Base-by-base conservation (phyloP, 2,888 invertebrate genomes). In the Eucera pruinosa region DNA sequence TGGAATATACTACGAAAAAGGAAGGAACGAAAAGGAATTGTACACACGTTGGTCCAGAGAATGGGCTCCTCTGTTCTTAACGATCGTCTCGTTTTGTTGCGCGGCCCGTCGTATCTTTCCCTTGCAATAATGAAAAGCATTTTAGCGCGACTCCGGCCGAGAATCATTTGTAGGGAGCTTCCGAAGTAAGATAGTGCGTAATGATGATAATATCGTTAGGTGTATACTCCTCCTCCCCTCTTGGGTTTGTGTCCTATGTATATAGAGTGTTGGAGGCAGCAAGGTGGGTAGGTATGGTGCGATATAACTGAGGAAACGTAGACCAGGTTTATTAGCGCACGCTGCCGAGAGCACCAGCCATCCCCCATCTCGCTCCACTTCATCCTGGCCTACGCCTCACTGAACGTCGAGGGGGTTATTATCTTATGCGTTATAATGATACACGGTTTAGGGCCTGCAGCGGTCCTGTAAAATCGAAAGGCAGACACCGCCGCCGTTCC, bases 301-400 rank as follows among this genome's bases (percentile, higher is more conserved):
- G 87, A 88, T 89, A 87, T 90, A 90, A 89, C 89, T 87, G 83
- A 89, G 90, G 89, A 89, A 89, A 89, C 90, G 87, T 86, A 87
- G 87, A 85, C 83, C 80, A 88, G 90, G 90, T 91, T 91, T 92
- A 92, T 92, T 92, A 91, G 91, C 87, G 87, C 87, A 90, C 87
- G 89, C 87, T 86, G 86, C 88, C 87, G 86, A 89, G 81, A 86
- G 84, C 77, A 74, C 70, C 72, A 58, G 57, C 78, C 84, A 71
- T 61, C 76, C 75, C 89, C 89, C 87, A 87, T 88, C 88, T 88
- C 88, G 89, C 90, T 91, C 87, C 88, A 88, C 90, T 89, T 90
- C 89, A 90, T 90, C 87, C 84, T 86, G 83, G 84, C 86, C 86
- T 82, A 91, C 88, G 91, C 90, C 88, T 90, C 89, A 87, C 83